A percentile compares a stretch with the other conserved stretches of the same genome.
These are phyloP conservation scores for Neolamprologus falcicula DNA, from an alignment of 2,113 vertebrate species.

Conservation along the genomic window DNA sequence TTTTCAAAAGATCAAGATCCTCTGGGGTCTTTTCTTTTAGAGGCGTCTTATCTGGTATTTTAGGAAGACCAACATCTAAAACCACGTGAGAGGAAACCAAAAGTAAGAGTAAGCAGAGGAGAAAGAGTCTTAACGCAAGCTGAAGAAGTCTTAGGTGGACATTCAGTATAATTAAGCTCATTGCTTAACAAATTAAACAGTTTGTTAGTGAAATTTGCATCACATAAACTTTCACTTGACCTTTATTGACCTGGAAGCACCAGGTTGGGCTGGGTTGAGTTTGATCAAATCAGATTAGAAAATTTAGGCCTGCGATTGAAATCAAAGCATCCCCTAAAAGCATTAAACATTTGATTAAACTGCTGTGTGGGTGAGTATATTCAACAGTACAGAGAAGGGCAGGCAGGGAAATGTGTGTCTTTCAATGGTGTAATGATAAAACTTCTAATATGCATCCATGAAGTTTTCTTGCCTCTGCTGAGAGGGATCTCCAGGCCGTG, in stretches of 20 bases:
- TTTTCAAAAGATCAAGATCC: constrained; percentile 71
- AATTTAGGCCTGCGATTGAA: background rate
- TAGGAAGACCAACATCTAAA: constrained; percentile 58
- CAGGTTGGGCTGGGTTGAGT: background rate
- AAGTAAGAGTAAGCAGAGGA: background rate
- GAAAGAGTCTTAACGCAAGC: background rate
- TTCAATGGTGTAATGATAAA: background rate
- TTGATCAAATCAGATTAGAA: background rate
- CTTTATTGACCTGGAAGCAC: background rate
- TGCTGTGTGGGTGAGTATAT: background rate
- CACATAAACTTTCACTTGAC: background rate
- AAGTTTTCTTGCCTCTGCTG: constrained; percentile 31
- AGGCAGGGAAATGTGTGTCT: background rate
- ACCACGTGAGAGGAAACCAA: constrained; percentile 16
- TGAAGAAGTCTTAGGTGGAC: background rate
- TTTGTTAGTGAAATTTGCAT: background rate
- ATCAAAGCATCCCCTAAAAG: background rate
- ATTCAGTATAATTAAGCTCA: background rate
- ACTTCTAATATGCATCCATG: background rate
- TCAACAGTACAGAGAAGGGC: background rate
- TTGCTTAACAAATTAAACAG: background rate
- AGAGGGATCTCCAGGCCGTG: constrained; percentile 57
- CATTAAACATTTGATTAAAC: background rate
- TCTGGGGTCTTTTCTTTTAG: constrained; percentile 73
- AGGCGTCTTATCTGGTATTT: constrained; percentile 71